These are phyloP conservation scores for Cheiracanthium punctorium DNA, from an alignment of 2,888 invertebrate genomes.

Conservation along the genomic window DNA sequence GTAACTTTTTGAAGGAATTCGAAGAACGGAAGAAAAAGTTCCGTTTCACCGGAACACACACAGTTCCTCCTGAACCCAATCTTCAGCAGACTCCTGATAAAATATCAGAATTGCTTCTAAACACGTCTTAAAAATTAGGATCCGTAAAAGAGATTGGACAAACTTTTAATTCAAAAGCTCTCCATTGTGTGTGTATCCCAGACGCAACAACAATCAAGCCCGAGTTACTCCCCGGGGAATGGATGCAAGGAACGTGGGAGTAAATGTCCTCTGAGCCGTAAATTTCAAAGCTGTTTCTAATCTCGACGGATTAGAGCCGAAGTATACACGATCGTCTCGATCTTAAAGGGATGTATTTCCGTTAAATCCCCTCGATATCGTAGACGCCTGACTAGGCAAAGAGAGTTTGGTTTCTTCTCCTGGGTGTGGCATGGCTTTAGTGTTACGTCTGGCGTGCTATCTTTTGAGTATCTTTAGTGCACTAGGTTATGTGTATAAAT, in stretches of 20 bases:
- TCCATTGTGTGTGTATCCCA: background rate
- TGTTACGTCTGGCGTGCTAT: conserved; percentile 7
- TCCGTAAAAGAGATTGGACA: conserved; percentile 11
- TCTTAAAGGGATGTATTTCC: conserved; percentile 13
- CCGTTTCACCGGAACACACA: too few relatives aligned
- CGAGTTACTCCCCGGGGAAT: background rate
- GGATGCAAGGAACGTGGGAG: background rate
- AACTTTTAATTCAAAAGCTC: conserved; percentile 41
- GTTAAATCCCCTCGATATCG: conserved; percentile 6
- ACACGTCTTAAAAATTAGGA: background rate
- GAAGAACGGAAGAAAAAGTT: too few relatives aligned
- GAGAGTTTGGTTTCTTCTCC: conserved; percentile 27
- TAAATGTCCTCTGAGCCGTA: conserved; percentile 27
- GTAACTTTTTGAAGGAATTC: too few relatives aligned
- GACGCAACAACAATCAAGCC: background rate
- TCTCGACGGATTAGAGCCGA: conserved; percentile 27
- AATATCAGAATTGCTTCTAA: background rate
- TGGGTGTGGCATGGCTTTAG: conserved; percentile 18
- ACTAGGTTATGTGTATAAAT: conserved; percentile 29
- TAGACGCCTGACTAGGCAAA: conserved; percentile 28
- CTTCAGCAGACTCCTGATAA: too few relatives aligned
- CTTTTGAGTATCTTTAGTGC: background rate
- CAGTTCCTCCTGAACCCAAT: too few relatives aligned
- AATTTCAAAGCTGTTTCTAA: conserved; percentile 62
- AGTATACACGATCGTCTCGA: conserved; percentile 10